A percentile compares a stretch with the other conserved stretches of the same genome.
Conservation (phyloP, 2,797 vertebrate species). For the Sebastes alutus region DNA sequence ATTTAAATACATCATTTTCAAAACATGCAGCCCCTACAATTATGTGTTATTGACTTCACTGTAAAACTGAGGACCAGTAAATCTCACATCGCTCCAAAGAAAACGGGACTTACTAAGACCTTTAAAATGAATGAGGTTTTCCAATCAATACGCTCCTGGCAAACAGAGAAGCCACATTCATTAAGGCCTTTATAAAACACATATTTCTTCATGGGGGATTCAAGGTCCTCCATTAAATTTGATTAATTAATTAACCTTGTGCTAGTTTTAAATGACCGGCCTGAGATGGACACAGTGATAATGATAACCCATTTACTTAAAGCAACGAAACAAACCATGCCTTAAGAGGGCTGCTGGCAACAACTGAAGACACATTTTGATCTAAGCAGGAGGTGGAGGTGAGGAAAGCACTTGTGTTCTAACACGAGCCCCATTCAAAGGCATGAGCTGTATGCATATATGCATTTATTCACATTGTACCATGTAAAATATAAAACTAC, state of each 20-base stretch:
- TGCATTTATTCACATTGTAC: background rate
- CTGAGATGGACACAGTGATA: constrained; percentile 56
- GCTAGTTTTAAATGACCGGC: constrained; percentile 67
- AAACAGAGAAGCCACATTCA: constrained; percentile 61
- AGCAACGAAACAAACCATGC: constrained; percentile 50
- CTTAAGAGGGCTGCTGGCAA: constrained; percentile 60
- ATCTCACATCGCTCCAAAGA: background rate
- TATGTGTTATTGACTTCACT: background rate
- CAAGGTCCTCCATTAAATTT: constrained; percentile 71
- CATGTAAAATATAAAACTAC: background rate
- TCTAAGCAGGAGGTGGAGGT: constrained; percentile 2
- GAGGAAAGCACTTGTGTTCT: constrained; percentile 15
- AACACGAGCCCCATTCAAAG: background rate
- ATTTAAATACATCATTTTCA: background rate
- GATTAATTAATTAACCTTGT: constrained; percentile 75
- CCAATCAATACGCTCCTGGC: constrained; percentile 73
- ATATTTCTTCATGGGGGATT: constrained; percentile 65
- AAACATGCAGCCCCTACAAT: background rate
- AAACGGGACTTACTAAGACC: constrained; percentile 34
- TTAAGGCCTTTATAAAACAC: constrained; percentile 71
- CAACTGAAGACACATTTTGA: constrained; percentile 24
- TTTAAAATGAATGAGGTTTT: constrained; percentile 61
- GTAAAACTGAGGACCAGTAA: background rate
- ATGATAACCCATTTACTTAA: constrained; percentile 60
- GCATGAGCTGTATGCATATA: background rate